Conservation (phyloP, 1,140 invertebrate genomes). For the Danaus melanippus region DNA sequence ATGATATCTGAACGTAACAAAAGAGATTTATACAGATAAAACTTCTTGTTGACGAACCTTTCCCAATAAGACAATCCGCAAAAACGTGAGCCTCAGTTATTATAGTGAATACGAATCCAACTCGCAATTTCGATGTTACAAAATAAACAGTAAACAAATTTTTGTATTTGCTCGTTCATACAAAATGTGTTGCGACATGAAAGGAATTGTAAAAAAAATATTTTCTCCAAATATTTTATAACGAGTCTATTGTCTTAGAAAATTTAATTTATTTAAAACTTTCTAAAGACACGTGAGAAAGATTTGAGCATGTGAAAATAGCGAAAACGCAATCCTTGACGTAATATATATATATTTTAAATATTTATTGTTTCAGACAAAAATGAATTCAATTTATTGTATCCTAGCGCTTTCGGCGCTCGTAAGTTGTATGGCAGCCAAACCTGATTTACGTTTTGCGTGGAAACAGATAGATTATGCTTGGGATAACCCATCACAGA, state of each 20-base stretch:
- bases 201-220: no score
- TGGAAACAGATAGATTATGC: constrained; percentile 80
- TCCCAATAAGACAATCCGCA: constrained; percentile 49
- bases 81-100: constrained; percentile 55
- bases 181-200: no score
- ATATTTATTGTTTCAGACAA: constrained; percentile 37
- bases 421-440: constrained; percentile 57
- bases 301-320: no score
- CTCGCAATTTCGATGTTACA: no score
- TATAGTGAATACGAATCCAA: no score
- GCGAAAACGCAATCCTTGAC: no score
- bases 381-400: constrained; percentile 46
- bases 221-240: no score
- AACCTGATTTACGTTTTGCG: constrained; percentile 79
- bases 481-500: constrained; percentile 76
- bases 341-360: background rate
- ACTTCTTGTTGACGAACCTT: constrained; percentile 38
- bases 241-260: no score
- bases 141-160: no score
- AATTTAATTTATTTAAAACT: no score
- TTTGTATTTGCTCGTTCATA: no score
- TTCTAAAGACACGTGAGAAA: no score
- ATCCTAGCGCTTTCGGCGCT: constrained; percentile 40
- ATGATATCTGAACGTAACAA: constrained; percentile 52
- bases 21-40: constrained; percentile 46